Evolutionary conservation across 2,797 vertebrate genomes (phyloP).

Genomic region (Scyliorhinus canicula): DNA sequence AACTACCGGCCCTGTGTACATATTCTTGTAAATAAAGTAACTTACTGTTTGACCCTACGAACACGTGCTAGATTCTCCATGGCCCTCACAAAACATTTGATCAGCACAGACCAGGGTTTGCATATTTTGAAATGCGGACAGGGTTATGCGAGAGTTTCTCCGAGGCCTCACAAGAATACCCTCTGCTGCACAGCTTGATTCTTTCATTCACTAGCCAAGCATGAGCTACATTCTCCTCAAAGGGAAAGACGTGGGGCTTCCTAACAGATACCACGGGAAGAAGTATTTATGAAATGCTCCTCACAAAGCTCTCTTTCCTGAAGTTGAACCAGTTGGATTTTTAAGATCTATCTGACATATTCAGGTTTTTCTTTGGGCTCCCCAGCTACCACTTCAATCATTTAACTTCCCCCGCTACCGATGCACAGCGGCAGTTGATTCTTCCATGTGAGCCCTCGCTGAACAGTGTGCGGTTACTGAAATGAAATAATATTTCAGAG

Average conservation of each 20-base stretch:
- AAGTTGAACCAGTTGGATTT: background rate
- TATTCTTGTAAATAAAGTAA: no score
- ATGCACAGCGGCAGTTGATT: no score
- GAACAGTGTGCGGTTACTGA: background rate
- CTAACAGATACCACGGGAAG: background rate
- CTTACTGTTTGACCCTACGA: no score
- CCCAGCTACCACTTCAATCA: no score
- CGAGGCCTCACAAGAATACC: background rate
- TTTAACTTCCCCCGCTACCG: no score
- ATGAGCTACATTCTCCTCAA: background rate
- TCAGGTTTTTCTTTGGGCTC: no score
- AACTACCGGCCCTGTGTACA: no score
- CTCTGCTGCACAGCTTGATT: background rate
- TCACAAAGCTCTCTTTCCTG: background rate
- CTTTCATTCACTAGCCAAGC: background rate
- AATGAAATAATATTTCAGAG: background rate
- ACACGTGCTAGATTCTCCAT: no score
- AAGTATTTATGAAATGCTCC: background rate
- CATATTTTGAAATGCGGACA: background rate
- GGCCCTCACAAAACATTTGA: no score
- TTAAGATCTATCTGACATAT: no score
- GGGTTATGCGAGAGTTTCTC: background rate
- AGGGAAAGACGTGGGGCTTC: background rate
- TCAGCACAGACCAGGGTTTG: background rate
- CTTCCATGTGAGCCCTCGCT: no score